Conservation (phyloP, 2,888 invertebrate genomes). For the Saturnia pavonia region DNA sequence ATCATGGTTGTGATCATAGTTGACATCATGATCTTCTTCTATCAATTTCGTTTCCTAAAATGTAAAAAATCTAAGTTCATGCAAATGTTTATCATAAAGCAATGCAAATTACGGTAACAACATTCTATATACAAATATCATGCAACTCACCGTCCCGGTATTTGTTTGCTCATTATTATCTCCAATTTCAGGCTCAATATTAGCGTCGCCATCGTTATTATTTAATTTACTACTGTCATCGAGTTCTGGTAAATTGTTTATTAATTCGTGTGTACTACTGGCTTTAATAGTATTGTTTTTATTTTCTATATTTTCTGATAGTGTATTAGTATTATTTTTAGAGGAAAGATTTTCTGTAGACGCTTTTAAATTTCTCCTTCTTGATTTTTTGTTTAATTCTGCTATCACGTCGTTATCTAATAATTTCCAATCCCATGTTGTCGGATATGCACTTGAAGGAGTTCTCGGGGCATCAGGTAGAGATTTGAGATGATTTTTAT, state of each 20-base stretch:
- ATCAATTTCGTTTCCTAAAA: slow-evolving; percentile 63
- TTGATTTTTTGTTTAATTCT: slow-evolving; percentile 68
- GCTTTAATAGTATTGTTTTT: slow-evolving; percentile 61
- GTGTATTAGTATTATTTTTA: slow-evolving; percentile 68
- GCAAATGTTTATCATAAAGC: slow-evolving; percentile 73
- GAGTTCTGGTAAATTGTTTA: slow-evolving; percentile 70
- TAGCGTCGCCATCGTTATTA: slow-evolving; percentile 33
- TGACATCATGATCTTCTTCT: slow-evolving; percentile 27
- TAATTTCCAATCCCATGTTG: slow-evolving; percentile 88
- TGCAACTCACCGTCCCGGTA: slow-evolving; percentile 65
- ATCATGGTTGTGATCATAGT: slow-evolving; percentile 22
- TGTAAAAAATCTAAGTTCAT: slow-evolving; percentile 66
- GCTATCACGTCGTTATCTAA: slow-evolving; percentile 77
- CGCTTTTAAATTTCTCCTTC: slow-evolving; percentile 64
- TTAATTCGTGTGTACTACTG: slow-evolving; percentile 73
- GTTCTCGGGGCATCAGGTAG: slow-evolving; percentile 92
- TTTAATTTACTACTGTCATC: slow-evolving; percentile 53
- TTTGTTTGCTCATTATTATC: slow-evolving; percentile 42
- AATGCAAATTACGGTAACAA: slow-evolving; percentile 65
- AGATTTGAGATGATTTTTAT: slow-evolving; percentile 85
- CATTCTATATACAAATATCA: slow-evolving; percentile 50
- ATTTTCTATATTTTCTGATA: slow-evolving; percentile 62
- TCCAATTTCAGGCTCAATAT: slow-evolving; percentile 30
- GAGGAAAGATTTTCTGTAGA: slow-evolving; percentile 74
- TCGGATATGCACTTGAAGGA: slow-evolving; percentile 85